Conservation (phyloP, 2,113 vertebrate species). For the Merops nubicus region DNA sequence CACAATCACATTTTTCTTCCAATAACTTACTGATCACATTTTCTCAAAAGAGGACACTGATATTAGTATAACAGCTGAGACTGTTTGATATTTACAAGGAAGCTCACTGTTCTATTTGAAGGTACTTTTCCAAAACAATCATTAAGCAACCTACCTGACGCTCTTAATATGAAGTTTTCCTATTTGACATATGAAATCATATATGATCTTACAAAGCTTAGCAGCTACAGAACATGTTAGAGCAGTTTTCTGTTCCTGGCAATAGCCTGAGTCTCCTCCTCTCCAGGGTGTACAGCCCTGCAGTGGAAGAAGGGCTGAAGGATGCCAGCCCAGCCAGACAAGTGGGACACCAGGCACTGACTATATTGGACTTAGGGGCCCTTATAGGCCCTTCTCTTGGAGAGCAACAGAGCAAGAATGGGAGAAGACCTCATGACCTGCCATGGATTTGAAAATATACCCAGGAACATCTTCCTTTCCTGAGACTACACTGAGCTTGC, state of each 20-base stretch:
- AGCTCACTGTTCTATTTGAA: neutral
- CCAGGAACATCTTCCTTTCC: neutral
- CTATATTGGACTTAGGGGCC: neutral
- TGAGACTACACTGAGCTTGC: neutral
- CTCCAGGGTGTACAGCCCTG: neutral
- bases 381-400: neutral
- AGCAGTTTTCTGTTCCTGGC: neutral
- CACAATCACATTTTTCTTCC: neutral
- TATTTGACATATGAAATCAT: neutral
- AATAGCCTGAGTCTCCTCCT: neutral
- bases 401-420: neutral
- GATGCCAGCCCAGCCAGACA: neutral
- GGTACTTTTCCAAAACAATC: neutral
- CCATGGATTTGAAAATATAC: neutral
- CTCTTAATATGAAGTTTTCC: neutral
- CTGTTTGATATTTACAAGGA: neutral
- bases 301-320: neutral
- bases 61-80: neutral
- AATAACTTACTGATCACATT: neutral
- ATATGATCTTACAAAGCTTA: neutral
- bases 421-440: neutral
- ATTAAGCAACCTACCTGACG: neutral
- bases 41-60: neutral
- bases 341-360: neutral
- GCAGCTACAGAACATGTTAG: neutral